Percentiles rank a stretch among this genome's conserved stretches.
phyloP scores from a whole-genome alignment of 2,797 vertebrate genomes.

The Sebastes goodei region DNA sequence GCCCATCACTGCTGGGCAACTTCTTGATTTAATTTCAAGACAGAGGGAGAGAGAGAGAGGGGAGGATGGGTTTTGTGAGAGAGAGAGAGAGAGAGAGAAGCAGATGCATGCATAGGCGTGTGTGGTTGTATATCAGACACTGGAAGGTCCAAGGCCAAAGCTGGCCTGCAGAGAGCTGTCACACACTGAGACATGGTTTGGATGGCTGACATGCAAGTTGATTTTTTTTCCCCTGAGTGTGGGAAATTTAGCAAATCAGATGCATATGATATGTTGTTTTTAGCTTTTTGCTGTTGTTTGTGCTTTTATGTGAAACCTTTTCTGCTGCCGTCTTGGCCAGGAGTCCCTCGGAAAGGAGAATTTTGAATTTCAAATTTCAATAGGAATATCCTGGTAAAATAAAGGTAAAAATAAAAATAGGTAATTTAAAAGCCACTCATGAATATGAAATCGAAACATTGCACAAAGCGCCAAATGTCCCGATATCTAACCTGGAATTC shows the following conservation, averaged over 20 bases:
- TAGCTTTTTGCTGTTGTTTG: not conserved
- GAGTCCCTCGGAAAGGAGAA: not conserved
- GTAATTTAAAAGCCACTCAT: not conserved
- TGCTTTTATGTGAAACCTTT: not conserved
- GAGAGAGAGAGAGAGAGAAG: conserved; percentile 3
- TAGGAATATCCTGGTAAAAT: not conserved
- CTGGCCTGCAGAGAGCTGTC: not conserved
- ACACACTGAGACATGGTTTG: not conserved
- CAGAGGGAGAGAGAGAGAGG: not conserved
- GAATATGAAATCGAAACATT: not conserved
- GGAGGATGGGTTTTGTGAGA: not conserved
- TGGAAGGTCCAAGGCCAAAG: not conserved
- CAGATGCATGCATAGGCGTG: conserved; percentile 1
- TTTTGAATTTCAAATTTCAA: too few relatives aligned
- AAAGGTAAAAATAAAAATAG: not conserved
- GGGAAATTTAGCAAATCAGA: too few relatives aligned
- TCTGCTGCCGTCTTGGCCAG: too few relatives aligned
- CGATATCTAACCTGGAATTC: not conserved
- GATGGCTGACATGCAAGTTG: not conserved
- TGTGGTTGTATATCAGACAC: conserved; percentile 2
- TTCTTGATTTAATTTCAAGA: conserved; percentile 58
- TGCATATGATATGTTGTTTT: not conserved
- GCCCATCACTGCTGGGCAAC: conserved; percentile 33
- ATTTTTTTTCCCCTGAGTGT: not conserved
- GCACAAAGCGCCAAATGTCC: not conserved